Percentiles rank a stretch among this genome's conserved stretches.
phyloP scores from a whole-genome alignment of 2,113 vertebrate genomes.

The Labrus mixtus region DNA sequence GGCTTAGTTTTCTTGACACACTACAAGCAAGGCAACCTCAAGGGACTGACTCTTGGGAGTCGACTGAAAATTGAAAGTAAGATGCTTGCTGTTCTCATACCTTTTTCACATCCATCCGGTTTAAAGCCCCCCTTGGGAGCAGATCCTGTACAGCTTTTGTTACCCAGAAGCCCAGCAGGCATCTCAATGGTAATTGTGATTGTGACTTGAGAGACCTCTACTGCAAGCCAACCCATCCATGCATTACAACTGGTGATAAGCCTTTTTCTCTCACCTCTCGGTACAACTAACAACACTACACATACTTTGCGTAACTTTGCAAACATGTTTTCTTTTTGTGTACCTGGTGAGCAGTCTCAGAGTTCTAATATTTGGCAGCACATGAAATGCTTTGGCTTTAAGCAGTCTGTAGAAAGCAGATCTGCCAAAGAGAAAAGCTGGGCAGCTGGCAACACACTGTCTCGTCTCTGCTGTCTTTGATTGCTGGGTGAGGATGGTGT shows the following conservation, averaged over 20 bases:
- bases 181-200: neutral
- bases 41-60: neutral
- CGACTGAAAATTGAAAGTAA: neutral
- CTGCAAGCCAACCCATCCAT: no score
- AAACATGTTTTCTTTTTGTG: neutral
- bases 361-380: slow-evolving; percentile 21
- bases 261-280: slow-evolving; percentile 16
- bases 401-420: slow-evolving; percentile 12
- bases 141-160: neutral
- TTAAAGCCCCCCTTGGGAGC: neutral
- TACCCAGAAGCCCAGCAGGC: neutral
- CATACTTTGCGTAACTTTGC: neutral
- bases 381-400: slow-evolving; percentile 30
- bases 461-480: slow-evolving; percentile 27
- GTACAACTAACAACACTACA: neutral
- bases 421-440: slow-evolving; percentile 30
- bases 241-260: no score
- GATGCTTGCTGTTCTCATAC: no score
- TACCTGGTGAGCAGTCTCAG: slow-evolving; percentile 14
- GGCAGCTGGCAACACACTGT: slow-evolving; percentile 6
- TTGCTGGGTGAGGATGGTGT: slow-evolving; percentile 12
- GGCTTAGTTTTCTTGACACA: neutral
- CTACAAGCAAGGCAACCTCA: neutral
- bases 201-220: no score
- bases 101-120: neutral